These are phyloP conservation scores for Ptilonorhynchus violaceus DNA, from an alignment of 2,113 vertebrate genomes.

Conservation along the genomic window DNA sequence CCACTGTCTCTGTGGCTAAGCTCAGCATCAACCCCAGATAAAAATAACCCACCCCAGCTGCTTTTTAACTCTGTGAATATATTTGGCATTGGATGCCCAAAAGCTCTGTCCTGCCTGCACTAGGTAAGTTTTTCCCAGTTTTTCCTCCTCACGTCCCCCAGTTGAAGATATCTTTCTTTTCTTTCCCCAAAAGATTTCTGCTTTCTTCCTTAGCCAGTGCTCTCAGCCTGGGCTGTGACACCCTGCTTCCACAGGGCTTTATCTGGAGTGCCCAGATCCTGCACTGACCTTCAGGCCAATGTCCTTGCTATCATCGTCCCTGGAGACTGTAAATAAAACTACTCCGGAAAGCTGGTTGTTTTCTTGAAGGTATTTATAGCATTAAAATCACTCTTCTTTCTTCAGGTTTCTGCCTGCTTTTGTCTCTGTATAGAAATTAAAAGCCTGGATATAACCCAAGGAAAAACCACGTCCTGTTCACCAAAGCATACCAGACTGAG, in stretches of 20 bases:
- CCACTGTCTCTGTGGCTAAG: background rate
- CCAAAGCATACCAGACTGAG: background rate
- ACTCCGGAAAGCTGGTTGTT: background rate
- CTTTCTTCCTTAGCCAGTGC: background rate
- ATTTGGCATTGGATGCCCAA: background rate
- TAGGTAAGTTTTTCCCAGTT: background rate
- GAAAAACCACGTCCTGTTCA: background rate
- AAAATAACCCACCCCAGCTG: background rate
- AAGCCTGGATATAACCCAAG: background rate
- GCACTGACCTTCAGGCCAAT: background rate
- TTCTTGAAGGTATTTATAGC: slow-evolving; percentile 49
- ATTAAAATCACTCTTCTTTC: background rate
- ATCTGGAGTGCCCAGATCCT: background rate
- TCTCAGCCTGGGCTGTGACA: background rate
- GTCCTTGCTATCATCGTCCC: background rate
- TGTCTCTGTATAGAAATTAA: background rate
- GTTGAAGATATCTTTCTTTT: background rate
- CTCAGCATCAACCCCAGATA: background rate
- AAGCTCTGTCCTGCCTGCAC: background rate
- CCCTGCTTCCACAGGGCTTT: background rate
- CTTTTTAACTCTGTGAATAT: background rate
- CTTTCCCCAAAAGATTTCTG: background rate
- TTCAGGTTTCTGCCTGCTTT: slow-evolving; percentile 27
- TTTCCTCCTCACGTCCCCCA: background rate
- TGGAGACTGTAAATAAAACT: background rate